Conservation (phyloP, 2,113 vertebrate species). For the Marmota flaviventris region DNA sequence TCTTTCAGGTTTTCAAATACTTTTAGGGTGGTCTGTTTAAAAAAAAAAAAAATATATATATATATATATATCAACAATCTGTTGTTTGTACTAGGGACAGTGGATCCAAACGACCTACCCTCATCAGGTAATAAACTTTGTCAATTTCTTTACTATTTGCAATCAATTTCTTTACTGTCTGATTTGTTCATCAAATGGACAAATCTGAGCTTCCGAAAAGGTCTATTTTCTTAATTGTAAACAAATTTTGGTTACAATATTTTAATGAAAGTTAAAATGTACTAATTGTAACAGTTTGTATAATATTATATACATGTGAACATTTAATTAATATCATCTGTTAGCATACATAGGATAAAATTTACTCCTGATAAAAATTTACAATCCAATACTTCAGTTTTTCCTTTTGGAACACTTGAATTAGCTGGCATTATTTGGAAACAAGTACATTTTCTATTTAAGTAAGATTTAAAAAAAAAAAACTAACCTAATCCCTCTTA, state of each 20-base stretch:
- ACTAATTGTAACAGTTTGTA: background rate
- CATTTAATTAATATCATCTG: constrained; percentile 49
- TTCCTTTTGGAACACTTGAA: constrained; percentile 37
- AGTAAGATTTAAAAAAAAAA: background rate
- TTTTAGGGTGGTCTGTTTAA: background rate
- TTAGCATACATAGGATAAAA: background rate
- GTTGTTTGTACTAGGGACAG: background rate
- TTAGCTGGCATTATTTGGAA: constrained; percentile 38
- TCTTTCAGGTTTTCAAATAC: constrained; percentile 15
- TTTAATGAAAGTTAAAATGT: constrained; percentile 47
- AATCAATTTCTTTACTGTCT: background rate
- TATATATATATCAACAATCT: background rate
- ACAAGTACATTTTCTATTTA: background rate
- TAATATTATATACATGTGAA: background rate
- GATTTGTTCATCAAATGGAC: background rate
- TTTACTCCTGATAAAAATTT: constrained; percentile 8
- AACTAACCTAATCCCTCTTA: background rate
- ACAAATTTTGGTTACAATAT: background rate
- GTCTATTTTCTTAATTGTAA: background rate
- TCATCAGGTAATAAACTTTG: background rate
- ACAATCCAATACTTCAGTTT: constrained; percentile 32
- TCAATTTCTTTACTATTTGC: background rate
- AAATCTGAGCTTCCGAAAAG: background rate
- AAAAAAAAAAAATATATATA: too few species aligned
- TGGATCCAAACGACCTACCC: background rate